A percentile compares a stretch with the other conserved stretches of the same genome.
phyloP scores from a whole-genome alignment of 1,140 invertebrate genomes.

The Idris sp. region DNA sequence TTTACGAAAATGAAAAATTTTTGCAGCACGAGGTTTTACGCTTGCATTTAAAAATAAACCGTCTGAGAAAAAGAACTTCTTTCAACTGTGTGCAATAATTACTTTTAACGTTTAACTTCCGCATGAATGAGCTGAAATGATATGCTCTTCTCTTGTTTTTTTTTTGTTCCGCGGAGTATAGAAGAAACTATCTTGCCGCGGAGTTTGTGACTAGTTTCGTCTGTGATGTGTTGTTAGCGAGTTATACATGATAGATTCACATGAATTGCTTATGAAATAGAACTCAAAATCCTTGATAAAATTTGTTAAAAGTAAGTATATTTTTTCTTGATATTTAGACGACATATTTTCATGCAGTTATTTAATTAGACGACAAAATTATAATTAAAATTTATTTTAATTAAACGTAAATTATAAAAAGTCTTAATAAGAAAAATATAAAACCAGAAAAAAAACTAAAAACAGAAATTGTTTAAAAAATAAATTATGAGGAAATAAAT shows the following conservation, averaged over 20 bases:
- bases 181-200: conserved; percentile 11
- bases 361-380: too few species aligned
- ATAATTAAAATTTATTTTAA: too few species aligned
- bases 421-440: too few species aligned
- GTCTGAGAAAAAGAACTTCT: conserved; percentile 15
- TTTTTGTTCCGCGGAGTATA: conserved; percentile 15
- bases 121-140: conserved; percentile 27
- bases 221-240: conserved; percentile 20
- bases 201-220: conserved; percentile 28
- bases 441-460: too few species aligned
- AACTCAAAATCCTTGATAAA: conserved; percentile 10
- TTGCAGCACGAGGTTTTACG: too few species aligned
- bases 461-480: too few species aligned
- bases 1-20: too few species aligned
- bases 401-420: too few species aligned
- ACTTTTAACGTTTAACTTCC: conserved; percentile 21
- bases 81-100: conserved; percentile 23
- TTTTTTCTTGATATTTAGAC: background rate
- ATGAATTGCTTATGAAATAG: conserved; percentile 17
- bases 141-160: conserved; percentile 31
- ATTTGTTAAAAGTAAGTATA: conserved; percentile 25
- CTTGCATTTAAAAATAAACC: too few species aligned
- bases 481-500: too few species aligned
- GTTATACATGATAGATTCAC: conserved; percentile 20
- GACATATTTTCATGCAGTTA: too few species aligned